Base-by-base conservation (phyloP, 2,113 vertebrate species). In the Rallus limicola region DNA sequence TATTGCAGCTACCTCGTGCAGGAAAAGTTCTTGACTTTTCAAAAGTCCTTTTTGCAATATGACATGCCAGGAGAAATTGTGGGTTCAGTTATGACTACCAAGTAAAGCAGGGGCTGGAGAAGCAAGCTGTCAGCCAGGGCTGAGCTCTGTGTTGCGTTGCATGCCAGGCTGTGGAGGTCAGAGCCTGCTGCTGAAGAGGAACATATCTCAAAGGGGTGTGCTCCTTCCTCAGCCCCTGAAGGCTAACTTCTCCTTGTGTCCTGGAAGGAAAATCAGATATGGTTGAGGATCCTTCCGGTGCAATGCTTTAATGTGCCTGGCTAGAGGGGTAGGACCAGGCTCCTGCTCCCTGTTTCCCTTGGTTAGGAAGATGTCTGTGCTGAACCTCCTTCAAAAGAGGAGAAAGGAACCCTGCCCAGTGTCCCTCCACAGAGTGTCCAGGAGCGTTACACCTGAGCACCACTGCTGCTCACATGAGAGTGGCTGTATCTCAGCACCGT, bases 141-240 rank as follows among this genome's bases (percentile, higher is more conserved):
- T 46, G 44, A 87, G 50, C 7, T 69, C 78, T 74, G 18, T 24
- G 29, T 38, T 89, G 56, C 48, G 38, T 26, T 16, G 10, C 25
- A 28, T 13, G 25, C 63, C 74, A 76, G 34, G 16, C 34, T 65
- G 63, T 24, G 56, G 63, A 64, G 52, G 46, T 65, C 52, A 75
- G 53, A 88, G 42, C 14, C 29, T 21, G 28, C 60, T 65, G 34
- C 63, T 75, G 21, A 83, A 44, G 11, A 65, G 29, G 33, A 79
- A 31, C 4, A 0, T 28, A 7, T 18, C n/a, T 44, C 36, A 52
- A 36, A 33, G 0, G 5, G 33, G 59, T 46, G n/a, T 40, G 33
- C 14, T 14, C 29, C 55, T 53, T 67, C 36, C 75, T 58, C 42
- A 42, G 33, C 46, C 63, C 36, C 59, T 16, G 15, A 56, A 72